phyloP scores from a whole-genome alignment of 2,113 vertebrate species.

The Psittacara wagleri region DNA sequence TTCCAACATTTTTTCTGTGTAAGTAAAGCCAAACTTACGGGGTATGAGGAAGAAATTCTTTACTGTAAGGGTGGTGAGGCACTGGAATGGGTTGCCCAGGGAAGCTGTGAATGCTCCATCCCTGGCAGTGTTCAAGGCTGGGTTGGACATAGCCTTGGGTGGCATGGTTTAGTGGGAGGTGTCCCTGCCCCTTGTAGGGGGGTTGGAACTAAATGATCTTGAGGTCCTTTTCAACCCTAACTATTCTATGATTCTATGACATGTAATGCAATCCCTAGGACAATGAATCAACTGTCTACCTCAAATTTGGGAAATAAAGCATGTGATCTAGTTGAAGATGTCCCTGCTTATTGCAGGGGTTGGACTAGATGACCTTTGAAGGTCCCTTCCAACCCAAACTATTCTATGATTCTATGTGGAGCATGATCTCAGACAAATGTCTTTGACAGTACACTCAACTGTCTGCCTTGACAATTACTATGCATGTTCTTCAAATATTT shows the following conservation, averaged over 20 bases:
- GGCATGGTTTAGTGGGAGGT: no score
- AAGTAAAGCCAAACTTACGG: not conserved
- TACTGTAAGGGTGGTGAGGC: no score
- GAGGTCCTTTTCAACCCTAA: no score
- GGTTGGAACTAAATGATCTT: no score
- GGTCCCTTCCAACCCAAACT: not conserved
- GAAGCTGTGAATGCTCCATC: no score
- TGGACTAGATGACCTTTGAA: not conserved
- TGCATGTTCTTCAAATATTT: not conserved
- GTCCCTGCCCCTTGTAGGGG: no score
- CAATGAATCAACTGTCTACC: not conserved
- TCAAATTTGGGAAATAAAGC: not conserved
- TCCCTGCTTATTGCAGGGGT: not conserved
- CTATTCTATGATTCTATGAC: not conserved
- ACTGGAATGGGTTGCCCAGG: no score
- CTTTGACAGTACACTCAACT: not conserved
- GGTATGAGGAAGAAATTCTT: no score
- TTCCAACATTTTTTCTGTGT: not conserved
- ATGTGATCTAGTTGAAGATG: not conserved
- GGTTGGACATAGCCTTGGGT: no score
- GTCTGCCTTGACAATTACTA: not conserved
- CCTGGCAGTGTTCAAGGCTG: no score
- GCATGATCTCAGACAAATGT: not conserved
- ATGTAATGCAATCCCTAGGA: not conserved
- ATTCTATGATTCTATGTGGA: not conserved